These are phyloP conservation scores for Lacerta viridis DNA, from an alignment of 2,797 vertebrate genomes.

Conservation along the genomic window DNA sequence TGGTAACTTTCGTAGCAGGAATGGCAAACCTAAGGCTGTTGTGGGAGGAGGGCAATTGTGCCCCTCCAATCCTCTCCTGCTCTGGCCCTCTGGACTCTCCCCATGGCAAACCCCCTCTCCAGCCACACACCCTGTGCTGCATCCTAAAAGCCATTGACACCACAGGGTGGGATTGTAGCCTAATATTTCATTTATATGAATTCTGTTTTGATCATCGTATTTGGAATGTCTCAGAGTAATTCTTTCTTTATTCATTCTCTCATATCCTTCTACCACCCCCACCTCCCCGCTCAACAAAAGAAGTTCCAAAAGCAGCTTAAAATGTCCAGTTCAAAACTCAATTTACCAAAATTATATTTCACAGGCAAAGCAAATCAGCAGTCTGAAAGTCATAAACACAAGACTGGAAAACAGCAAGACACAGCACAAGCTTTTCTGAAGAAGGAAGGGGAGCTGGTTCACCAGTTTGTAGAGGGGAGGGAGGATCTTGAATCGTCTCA, in stretches of 20 bases:
- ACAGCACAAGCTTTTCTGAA: neutral
- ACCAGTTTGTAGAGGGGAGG: neutral
- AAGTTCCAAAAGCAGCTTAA: neutral
- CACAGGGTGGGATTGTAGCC: neutral
- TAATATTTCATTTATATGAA: neutral
- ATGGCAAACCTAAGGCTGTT: too few relatives aligned
- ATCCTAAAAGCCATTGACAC: too few relatives aligned
- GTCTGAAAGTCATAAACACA: neutral
- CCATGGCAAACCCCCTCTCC: too few relatives aligned
- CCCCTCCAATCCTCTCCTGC: too few relatives aligned
- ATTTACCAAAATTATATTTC: neutral
- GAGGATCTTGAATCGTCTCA: neutral
- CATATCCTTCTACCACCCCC: neutral
- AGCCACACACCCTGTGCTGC: too few relatives aligned
- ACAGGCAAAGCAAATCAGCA: neutral
- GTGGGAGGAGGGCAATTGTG: too few relatives aligned
- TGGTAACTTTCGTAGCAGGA: neutral
- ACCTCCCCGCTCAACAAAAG: neutral
- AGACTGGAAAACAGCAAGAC: neutral
- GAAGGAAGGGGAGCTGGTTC: neutral
- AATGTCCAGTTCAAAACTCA: neutral
- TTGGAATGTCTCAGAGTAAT: neutral
- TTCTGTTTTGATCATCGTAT: neutral
- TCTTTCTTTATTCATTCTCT: neutral
- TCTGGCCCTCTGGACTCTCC: too few relatives aligned